Conservation (phyloP, 2,797 vertebrate species). For the Varecia variegata region DNA sequence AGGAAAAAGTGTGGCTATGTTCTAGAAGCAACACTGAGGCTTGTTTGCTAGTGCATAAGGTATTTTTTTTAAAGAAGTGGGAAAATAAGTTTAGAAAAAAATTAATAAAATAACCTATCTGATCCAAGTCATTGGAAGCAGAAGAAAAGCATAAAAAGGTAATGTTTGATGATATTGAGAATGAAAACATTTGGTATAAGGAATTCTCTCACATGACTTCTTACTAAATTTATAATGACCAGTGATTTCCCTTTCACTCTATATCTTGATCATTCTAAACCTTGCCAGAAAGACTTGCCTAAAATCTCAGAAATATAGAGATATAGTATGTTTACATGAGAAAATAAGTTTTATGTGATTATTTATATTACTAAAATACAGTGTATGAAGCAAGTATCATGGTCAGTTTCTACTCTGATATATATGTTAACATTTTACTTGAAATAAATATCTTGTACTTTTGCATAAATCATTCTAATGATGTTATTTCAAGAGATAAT, state of each 20-base stretch:
- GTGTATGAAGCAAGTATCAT: not conserved
- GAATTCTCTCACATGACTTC: not conserved
- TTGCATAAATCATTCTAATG: constrained; percentile 33
- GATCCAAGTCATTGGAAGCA: not conserved
- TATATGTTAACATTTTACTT: not conserved
- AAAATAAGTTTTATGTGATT: not conserved
- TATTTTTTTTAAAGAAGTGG: not conserved
- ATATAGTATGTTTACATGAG: not conserved
- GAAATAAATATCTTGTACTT: not conserved
- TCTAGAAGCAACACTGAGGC: not conserved
- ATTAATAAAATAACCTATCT: not conserved
- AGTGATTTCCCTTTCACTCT: not conserved
- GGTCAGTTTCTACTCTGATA: not conserved
- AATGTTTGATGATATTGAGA: not conserved
- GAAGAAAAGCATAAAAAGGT: not conserved
- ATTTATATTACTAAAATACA: not conserved
- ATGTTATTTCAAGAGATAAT: constrained; percentile 26
- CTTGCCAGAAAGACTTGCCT: not conserved
- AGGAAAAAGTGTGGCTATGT: not conserved
- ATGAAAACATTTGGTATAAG: not conserved
- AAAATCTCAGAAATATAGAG: not conserved
- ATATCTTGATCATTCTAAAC: not conserved
- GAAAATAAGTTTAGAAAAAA: not conserved
- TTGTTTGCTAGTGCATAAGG: not conserved
- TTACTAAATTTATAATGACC: not conserved